Evolutionary conservation across 2,888 invertebrate genomes (phyloP), one percentile per base, ranked within the genome.

Genomic region (Agonum fuliginosum): DNA sequence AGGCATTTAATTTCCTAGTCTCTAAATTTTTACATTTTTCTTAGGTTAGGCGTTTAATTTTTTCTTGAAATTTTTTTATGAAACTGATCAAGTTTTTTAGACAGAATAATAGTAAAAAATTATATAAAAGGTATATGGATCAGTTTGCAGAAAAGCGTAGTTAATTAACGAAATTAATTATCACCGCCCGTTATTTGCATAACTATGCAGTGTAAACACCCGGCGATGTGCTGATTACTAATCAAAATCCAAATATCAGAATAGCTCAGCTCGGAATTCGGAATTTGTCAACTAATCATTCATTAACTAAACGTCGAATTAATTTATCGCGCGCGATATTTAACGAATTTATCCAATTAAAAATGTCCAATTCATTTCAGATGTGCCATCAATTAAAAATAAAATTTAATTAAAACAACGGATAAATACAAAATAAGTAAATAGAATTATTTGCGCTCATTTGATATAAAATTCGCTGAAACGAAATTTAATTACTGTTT

Each of bases 271-370:
- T n/a, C n/a, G 24, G 24, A 46, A 43, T 41, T 70, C 43, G 30
- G 17, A 70, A 70, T 70, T 70, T 48, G 43, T 48, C 48, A 48
- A 48, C 27, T 70, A 70, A 48, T 70, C 70, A 48, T 70, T 70
- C 46, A 43, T 70, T 70, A 70, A 70, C 19, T 70, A 24, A 70
- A 70, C 34, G 30, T 70, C 48, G 24, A 70, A 70, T 70, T 70
- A 70, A 48, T 70, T 48, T 70, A 48, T 70, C 70, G 48, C 70
- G 19, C 48, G 70, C 46, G 69, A 41, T 43, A 30, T 69, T 43
- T 70, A 70, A 43, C 46, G 70, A 48, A 27, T 48, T 70, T 48
- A 70, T 48, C 70, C 48, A 70, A 70, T 70, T 70, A 70, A 70
- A 70, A 70, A 48, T 48, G 19, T 48, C 46, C 48, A 30, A 46